Base-by-base conservation (phyloP, 2,888 invertebrate species). In the Operophtera brumata region DNA sequence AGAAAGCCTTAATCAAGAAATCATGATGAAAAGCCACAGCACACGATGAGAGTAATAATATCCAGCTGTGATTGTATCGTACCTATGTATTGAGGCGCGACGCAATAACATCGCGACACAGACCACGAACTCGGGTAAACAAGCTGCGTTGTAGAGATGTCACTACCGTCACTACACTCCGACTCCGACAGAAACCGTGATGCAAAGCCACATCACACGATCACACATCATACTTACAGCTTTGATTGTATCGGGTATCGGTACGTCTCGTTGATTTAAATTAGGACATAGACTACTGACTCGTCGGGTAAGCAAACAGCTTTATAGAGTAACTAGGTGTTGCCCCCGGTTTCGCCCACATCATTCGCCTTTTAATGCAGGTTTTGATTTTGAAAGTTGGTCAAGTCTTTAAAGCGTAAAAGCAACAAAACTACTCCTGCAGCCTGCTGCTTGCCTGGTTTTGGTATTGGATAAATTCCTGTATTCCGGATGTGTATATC, bases 101-200 rank as follows among this genome's bases (percentile, higher is more conserved):
- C 73, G 73, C 74, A 74, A 71, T 70, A 68, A 73, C 73, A 74
- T 70, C 77, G 73, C 77, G 70, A 76, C 75, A 75, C 80, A 78
- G 84, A 84, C 83, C 84, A 82, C 80, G 77, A 71, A 65, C 67
- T 63, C 74, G 71, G 67, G 84, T 87, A 86, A 88, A 86, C 86
- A 87, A 82, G 78, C 77, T 67, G 66, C 62, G 66, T 68, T 78
- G 74, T 51, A 52, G 47, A 12, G 56, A 41, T 48, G 56, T 6
- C 6, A 11, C 8, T 40, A 20, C n/a, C n/a, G n/a, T n/a, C n/a
- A n/a, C n/a, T n/a, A 10, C 13, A 37, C 39, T 30, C 14, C 26
- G 30, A 34, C 44, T 45, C 44, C 44, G 50, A 44, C 13, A 14
- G 6, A 37, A 4, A 1, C 4, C 14, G 4, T 13, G 14, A 35